Base-by-base conservation (phyloP, 2,797 vertebrate genomes). In the Dryobates pubescens region DNA sequence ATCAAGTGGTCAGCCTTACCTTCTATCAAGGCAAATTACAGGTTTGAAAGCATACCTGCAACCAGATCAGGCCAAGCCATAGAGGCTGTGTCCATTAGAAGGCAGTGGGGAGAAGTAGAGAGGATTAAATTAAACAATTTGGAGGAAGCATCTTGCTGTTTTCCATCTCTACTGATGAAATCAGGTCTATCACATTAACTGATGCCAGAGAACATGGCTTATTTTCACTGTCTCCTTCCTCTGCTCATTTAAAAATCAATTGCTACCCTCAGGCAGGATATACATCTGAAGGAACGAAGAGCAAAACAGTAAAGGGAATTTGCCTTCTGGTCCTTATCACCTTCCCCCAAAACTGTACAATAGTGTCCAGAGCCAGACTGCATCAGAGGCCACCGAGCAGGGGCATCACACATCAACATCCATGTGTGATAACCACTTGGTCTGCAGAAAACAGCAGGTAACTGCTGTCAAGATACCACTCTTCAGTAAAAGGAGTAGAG, bases 121-220 rank as follows among this genome's bases (percentile, higher is more conserved):
- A 90, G 9, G 43, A 95, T 95, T 93, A 77, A 93, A 92, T 93
- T 91, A 95, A 87, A 38, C 29, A 29, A 89, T 94, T 75, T 92
- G 70, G 67, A 94, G 82, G 87, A 93, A 94, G 67, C 34, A n/a
- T 75, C 56, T 86, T 91, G 65, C 56, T 47, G 13, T 22, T 89
- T 83, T 79, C 78, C 71, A 61, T 38, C 82, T 72, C 32, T 67
- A 72, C 67, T 81, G 73, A 93, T 91, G 61, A 91, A 91, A 94
- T 78, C 84, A 85, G 51, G 56, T 69, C 51, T 72, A 41, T 26
- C 38, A 53, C 73, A 95, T 81, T 91, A 77, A 82, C 6, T 1
- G 0, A 90, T 2, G 7, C 24, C 54, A 94, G 36, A 88, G 62
- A 77, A 62, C 20, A 54, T 0, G 0, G 72, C 10, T 87, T 63